Base-by-base conservation (phyloP, 2,113 vertebrate genomes). In the Heloderma charlesbogerti region DNA sequence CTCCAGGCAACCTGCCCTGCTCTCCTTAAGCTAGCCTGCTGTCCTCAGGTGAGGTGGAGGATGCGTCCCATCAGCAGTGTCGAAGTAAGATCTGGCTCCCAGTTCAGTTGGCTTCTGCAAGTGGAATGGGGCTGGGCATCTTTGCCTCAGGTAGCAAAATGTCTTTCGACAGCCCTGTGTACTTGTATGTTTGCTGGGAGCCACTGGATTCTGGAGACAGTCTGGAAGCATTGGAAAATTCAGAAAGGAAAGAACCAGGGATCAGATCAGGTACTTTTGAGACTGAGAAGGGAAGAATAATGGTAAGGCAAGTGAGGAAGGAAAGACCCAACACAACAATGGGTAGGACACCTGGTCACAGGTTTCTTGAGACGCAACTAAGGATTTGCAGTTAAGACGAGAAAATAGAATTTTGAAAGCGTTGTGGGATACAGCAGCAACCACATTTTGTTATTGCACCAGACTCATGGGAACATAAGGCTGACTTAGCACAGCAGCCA, bases 361-460 rank as follows among this genome's bases (percentile, higher is more conserved):
- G 27, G 9, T 40, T 29, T 40, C 48, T 72, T 81, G 43, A 87
- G 54, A 29, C 40, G 20, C 18, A 51, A 27, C 9, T 63, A 27
- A 74, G 82, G 16, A 89, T 31, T 22, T 83, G 34, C 45, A 71
- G 27, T 60, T 60, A 87, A 40, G 40, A n/a, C 45, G 60, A 89
- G 27, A 87, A 27, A 80, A 2, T 2, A 0, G 25, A 63, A 67
- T 51, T 69, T 20, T 77, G 15, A 51, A 37, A 37, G 8, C 31
- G 8, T 57, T 54, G 20, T 57, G 48, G 0, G 4, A 20, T 27
- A 84, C 54, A 34, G 54, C 31, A 78, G n/a, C 66, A 0, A 0
- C 6, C 34, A 25, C 72, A 77, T 83, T 0, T 0, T 0, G 40
- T 48, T 80, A 51, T 3, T 89, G 15, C 25, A 60, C 29, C 78